Evolutionary conservation across 2,888 invertebrate genomes (phyloP).

Genomic region (Trachelus troglodyta): DNA sequence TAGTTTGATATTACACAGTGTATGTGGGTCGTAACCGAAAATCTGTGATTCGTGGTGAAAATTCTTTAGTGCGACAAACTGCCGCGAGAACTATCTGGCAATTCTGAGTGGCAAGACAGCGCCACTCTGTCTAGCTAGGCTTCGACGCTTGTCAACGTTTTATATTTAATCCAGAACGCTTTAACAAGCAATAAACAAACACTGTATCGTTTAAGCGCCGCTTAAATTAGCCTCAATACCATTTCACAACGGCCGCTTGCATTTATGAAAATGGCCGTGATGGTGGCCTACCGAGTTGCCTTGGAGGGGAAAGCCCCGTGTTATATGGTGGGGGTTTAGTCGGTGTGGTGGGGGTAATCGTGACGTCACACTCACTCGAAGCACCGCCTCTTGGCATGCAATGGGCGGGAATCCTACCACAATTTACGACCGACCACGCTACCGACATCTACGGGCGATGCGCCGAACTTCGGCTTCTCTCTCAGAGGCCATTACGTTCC

Average conservation of each 20-base stretch:
- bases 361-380: constrained; percentile 65
- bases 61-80: background rate
- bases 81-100: background rate
- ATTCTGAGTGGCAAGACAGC: constrained; percentile 33
- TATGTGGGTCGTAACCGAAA: background rate
- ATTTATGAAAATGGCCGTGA: constrained; percentile 59
- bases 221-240: constrained; percentile 66
- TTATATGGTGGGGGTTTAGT: constrained; percentile 11
- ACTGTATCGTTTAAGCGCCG: constrained; percentile 62
- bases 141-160: constrained; percentile 62
- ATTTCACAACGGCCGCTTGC: constrained; percentile 60
- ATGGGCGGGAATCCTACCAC: constrained; percentile 70
- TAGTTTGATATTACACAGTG: background rate
- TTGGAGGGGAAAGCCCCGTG: constrained; percentile 34
- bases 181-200: constrained; percentile 66
- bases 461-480: constrained; percentile 52
- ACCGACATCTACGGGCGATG: constrained; percentile 70
- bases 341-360: constrained; percentile 36
- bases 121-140: constrained; percentile 63
- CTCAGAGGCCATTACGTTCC: constrained; percentile 72
- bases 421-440: constrained; percentile 58
- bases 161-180: constrained; percentile 65
- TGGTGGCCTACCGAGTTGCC: constrained; percentile 45
- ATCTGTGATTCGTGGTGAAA: background rate
- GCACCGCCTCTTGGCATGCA: constrained; percentile 70